Base-by-base conservation (phyloP, 2,888 invertebrate genomes). In the Hyposoter didymator region DNA sequence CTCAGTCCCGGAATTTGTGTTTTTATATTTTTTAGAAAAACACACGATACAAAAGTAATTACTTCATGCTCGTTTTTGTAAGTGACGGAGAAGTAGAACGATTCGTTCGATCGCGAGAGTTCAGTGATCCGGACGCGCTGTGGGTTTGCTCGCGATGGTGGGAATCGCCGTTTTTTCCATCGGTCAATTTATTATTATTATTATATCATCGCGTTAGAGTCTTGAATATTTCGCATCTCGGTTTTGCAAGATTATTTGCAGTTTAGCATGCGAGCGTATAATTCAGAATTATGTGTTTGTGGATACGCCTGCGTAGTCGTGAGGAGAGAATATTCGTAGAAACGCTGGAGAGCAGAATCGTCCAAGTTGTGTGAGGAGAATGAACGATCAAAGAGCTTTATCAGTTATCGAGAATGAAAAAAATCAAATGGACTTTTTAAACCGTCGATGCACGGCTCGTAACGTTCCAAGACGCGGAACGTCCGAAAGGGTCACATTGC, bases 91-190 rank as follows among this genome's bases (percentile, higher is more conserved):
- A 82, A 78, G 28, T 74, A 17, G 87, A 88, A 74, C 85, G 81
- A 67, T 88, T 55, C 55, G 74, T 73, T 70, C 62, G 72, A 39
- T 64, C 47, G 49, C 78, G 17, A 64, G 78, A 83, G 88, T 88
- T 82, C 84, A 73, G 78, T 87, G 84, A 84, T 86, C 82, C 81
- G 75, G 52, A 82, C 59, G 49, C 66, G 72, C 79, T 78, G 81
- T 47, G 73, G 67, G 72, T 47, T 66, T 66, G 66, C 17, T 84
- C 84, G 82, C 76, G 85, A 72, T 84, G 82, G 17, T 70, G 43
- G 76, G 35, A 70, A 35, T 49, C 32, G 22, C 12, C n/a, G 55
- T 72, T 55, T 76, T 66, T 78, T 78, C 64, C 17, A 78, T 79
- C 70, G 17, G 12, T 62, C 35, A 2, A 8, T 64, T 62, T 4